These are phyloP conservation scores for Cheilosia pagana DNA, from an alignment of 2,888 invertebrate genomes.

Conservation along the genomic window DNA sequence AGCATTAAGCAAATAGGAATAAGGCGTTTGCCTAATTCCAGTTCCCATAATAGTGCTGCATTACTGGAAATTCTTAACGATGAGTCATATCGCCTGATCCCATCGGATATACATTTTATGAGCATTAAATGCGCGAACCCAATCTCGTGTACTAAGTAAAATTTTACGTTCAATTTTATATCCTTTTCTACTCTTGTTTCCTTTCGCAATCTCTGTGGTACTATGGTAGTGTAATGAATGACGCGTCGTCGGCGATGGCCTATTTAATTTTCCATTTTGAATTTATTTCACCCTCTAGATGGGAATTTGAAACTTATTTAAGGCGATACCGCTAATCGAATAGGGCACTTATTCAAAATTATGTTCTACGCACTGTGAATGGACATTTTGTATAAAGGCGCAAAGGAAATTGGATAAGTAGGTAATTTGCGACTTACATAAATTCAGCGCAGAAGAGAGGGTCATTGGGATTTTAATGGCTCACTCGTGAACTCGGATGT, in stretches of 20 bases:
- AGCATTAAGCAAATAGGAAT: background rate
- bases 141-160: conserved; percentile 26
- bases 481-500: too few relatives aligned
- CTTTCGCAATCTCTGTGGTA: background rate
- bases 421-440: too few relatives aligned
- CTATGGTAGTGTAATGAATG: background rate
- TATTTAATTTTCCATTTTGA: conserved; percentile 34
- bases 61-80: background rate
- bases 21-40: conserved; percentile 2
- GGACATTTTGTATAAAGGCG: background rate
- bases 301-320: conserved; percentile 2
- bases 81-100: conserved; percentile 17
- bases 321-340: conserved; percentile 19
- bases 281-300: conserved; percentile 13
- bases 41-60: background rate
- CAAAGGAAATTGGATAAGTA: too few relatives aligned
- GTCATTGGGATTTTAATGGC: too few relatives aligned
- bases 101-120: conserved; percentile 35
- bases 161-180: conserved; percentile 40
- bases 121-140: conserved; percentile 35
- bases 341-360: conserved; percentile 22
- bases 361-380: background rate
- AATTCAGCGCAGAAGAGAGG: too few relatives aligned
- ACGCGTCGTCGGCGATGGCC: background rate
- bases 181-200: background rate